Percentiles rank a stretch among this genome's conserved stretches.
Conservation (phyloP, 2,888 invertebrate genomes). For the Dynastes maya region DNA sequence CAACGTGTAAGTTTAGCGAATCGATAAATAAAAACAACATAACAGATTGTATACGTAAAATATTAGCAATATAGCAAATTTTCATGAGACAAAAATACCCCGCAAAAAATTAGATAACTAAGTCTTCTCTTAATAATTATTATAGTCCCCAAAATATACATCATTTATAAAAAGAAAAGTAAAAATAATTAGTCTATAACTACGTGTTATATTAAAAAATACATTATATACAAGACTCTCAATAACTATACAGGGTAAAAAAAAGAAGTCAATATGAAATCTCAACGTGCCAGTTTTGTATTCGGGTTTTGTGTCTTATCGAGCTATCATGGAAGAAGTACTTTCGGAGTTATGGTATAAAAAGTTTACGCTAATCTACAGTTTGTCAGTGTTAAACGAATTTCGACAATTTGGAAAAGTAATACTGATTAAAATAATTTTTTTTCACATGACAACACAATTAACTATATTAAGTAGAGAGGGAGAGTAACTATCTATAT, state of each 20-base stretch:
- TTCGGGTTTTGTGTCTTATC: conserved; percentile 5
- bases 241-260: conserved; percentile 42
- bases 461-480: conserved; percentile 25
- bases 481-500: conserved; percentile 14
- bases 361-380: too few relatives aligned
- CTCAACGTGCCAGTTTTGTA: conserved; percentile 3
- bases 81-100: conserved; percentile 36
- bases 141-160: conserved; percentile 52
- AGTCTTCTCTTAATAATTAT: conserved; percentile 30
- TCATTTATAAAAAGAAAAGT: conserved; percentile 29
- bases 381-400: neutral
- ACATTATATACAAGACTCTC: conserved; percentile 61
- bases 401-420: neutral
- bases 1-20: conserved; percentile 7
- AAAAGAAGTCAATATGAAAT: conserved; percentile 30
- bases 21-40: conserved; percentile 21
- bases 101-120: conserved; percentile 28
- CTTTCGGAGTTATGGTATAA: neutral
- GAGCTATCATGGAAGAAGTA: conserved; percentile 39
- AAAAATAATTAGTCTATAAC: conserved; percentile 44
- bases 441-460: conserved; percentile 32
- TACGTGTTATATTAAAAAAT: conserved; percentile 58
- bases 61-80: neutral
- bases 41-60: neutral
- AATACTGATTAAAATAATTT: conserved; percentile 21